phyloP scores from a whole-genome alignment of 2,888 invertebrate species.

The Cerceris rybyensis region DNA sequence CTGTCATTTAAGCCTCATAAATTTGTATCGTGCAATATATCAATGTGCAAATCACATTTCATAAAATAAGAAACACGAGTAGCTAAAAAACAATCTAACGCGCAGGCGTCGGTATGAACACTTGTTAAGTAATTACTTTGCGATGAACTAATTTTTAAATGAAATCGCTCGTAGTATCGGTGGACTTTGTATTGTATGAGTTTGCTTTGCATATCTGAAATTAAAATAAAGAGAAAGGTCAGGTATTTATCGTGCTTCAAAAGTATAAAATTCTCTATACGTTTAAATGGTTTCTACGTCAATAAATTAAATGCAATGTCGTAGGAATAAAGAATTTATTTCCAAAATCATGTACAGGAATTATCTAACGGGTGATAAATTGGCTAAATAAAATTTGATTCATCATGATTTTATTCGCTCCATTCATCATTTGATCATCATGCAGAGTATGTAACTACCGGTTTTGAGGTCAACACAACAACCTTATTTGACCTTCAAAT shows the following conservation, averaged over 20 bases:
- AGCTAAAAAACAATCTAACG: conserved; percentile 24
- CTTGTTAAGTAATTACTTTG: conserved; percentile 27
- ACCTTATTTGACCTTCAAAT: conserved; percentile 29
- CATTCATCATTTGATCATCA: conserved; percentile 29
- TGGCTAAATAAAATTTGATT: not conserved
- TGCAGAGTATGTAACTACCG: conserved; percentile 48
- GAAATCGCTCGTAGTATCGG: not conserved
- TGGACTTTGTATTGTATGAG: conserved; percentile 45
- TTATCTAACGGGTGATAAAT: too few relatives aligned
- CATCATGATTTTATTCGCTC: too few relatives aligned
- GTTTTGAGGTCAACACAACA: conserved; percentile 55
- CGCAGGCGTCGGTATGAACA: conserved; percentile 49
- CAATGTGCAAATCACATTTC: conserved; percentile 56
- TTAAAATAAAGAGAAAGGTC: conserved; percentile 8
- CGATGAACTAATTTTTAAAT: conserved; percentile 10
- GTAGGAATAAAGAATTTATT: too few relatives aligned
- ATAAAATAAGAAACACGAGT: conserved; percentile 36
- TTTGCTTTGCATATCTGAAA: conserved; percentile 6
- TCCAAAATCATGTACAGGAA: too few relatives aligned
- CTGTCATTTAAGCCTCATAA: conserved; percentile 41
- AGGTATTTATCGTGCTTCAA: not conserved
- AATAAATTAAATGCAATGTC: too few relatives aligned
- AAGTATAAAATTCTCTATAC: too few relatives aligned
- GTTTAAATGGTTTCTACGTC: too few relatives aligned
- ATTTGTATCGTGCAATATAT: conserved; percentile 25